A percentile compares a stretch with the other conserved stretches of the same genome.
These are phyloP conservation scores for Heliothis peltigera DNA, from an alignment of 2,888 invertebrate species.

Conservation along the genomic window DNA sequence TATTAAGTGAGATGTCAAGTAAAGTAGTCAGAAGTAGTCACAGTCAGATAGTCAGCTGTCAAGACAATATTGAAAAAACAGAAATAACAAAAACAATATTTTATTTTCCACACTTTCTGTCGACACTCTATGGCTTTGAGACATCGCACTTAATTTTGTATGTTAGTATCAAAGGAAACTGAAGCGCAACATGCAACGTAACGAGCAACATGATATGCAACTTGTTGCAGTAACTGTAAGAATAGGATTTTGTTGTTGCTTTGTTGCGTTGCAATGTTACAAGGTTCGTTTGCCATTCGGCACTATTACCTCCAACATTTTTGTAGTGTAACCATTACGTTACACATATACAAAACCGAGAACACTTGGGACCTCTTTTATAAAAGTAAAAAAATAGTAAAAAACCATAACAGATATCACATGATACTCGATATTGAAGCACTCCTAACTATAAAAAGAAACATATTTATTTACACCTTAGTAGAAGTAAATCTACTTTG, in stretches of 20 bases:
- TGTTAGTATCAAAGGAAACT: slow-evolving; percentile 53
- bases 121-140: slow-evolving; percentile 72
- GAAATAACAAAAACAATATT: slow-evolving; percentile 74
- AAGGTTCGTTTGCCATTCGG: slow-evolving; percentile 55
- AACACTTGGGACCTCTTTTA: slow-evolving; percentile 65
- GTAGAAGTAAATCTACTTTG: slow-evolving; percentile 53
- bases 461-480: slow-evolving; percentile 68
- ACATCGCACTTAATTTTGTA: slow-evolving; percentile 85
- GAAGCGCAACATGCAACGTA: slow-evolving; percentile 49
- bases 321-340: slow-evolving; percentile 69
- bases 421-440: slow-evolving; percentile 56
- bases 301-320: slow-evolving; percentile 67
- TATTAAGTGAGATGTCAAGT: slow-evolving; percentile 86
- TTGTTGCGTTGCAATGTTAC: slow-evolving; percentile 50
- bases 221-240: slow-evolving; percentile 20
- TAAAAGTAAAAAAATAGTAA: slow-evolving; percentile 70
- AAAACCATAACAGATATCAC: slow-evolving; percentile 60
- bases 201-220: slow-evolving; percentile 37
- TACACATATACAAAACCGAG: slow-evolving; percentile 71
- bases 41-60: slow-evolving; percentile 58
- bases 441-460: slow-evolving; percentile 56
- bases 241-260: slow-evolving; percentile 23
- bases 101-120: slow-evolving; percentile 78
- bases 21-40: slow-evolving; percentile 66
- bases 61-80: slow-evolving; percentile 66